Base-by-base conservation (phyloP, 2,797 vertebrate genomes). In the Silurus aristotelis region DNA sequence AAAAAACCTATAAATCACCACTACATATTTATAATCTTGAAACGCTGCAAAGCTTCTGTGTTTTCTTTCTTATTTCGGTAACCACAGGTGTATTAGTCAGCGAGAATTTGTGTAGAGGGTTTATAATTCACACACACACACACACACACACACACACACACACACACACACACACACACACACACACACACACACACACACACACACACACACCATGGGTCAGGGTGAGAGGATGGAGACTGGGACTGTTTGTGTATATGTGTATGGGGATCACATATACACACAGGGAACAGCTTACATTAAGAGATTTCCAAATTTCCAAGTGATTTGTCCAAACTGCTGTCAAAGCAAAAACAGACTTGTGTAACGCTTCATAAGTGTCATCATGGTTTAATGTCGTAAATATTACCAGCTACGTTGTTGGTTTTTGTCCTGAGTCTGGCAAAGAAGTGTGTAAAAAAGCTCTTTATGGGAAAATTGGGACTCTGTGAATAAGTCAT, bases 261-360 rank as follows among this genome's bases (percentile, higher is more conserved):
- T 52, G 48, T 52, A 52, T 1, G 48, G 48, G 10, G 48, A 52
- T 52, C 48, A 31, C 31, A 31, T 31, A 31, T 31, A 31, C 31
- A 31, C 31, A 31, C 31, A 10, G 10, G 38, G 84, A 27, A 82
- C 25, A 85, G 73, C 73, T 84, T 75, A 78, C 38, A 82, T 27
- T 84, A 86, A 48, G 48, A 66, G 38, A 38, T 38, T 38, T 38
- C 4, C 38, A 38, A 38, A 38, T 38, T 38, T 38, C 38, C 38
- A 38, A 4, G 48, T 52, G 38, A 73, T 83, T 82, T 72, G 56
- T 73, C 78, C 76, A 82, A 75, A 84, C 58, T 38, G 58, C 75
- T 86, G 86, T 75, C 84, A 84, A 46, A 82, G 82, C 61, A 82
- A 84, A 83, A 82, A 85, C 25, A 82, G 64, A 73, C 58, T 80